phyloP scores from a whole-genome alignment of 2,888 invertebrate genomes.

The Callyntrura sp. region DNA sequence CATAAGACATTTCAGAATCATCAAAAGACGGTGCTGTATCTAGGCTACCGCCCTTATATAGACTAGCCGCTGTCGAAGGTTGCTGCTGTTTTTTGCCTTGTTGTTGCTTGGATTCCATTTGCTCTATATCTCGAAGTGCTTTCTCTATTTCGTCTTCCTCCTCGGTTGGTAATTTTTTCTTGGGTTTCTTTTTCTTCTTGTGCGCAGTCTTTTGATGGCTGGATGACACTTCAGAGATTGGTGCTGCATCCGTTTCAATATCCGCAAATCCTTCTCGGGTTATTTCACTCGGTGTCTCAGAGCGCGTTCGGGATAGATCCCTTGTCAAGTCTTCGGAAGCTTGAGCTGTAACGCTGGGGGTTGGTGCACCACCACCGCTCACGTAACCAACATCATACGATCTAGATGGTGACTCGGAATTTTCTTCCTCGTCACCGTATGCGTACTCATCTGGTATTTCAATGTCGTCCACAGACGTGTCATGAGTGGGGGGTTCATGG shows the following conservation, averaged over 20 bases:
- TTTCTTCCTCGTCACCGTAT: conserved; percentile 57
- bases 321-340: conserved; percentile 20
- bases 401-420: conserved; percentile 59
- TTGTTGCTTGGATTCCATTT: conserved; percentile 61
- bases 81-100: background rate
- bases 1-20: conserved; percentile 64
- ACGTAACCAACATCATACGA: conserved; percentile 71
- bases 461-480: conserved; percentile 56
- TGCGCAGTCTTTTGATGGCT: conserved; percentile 48
- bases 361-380: conserved; percentile 9
- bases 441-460: conserved; percentile 65
- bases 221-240: conserved; percentile 60
- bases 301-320: conserved; percentile 47
- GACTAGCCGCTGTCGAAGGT: background rate
- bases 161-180: conserved; percentile 73
- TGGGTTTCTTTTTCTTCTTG: conserved; percentile 79
- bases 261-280: conserved; percentile 73
- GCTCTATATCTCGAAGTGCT: conserved; percentile 81
- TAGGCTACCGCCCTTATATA: conserved; percentile 64
- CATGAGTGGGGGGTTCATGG: conserved; percentile 23
- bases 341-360: conserved; percentile 8
- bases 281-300: conserved; percentile 72
- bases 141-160: conserved; percentile 81
- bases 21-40: conserved; percentile 63
- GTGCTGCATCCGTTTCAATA: conserved; percentile 62